Base-by-base conservation (phyloP, 2,888 invertebrate species). In the Stenichneumon culpator region DNA sequence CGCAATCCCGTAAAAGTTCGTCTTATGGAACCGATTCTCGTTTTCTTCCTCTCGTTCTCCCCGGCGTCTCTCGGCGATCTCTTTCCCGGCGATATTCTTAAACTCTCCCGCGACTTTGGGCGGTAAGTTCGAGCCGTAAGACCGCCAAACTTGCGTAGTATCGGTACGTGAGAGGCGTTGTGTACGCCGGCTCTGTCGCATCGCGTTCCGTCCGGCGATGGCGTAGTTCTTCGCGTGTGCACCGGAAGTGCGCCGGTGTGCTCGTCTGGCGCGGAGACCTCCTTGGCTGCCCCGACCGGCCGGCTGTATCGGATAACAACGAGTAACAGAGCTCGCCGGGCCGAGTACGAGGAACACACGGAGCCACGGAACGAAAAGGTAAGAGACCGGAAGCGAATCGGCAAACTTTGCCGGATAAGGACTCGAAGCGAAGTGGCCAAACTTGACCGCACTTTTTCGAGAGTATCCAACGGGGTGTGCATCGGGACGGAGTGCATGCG, bases 161-260 rank as follows among this genome's bases (percentile, higher is more conserved):
- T 52, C 39, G 7, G 72, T 22, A 68, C 39, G 54, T 44, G 68
- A 22, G 54, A 16, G 25, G 44, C 44, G 44, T n/a, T 47, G 16
- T 36, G 39, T 39, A 22, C 22, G 36, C 9, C 39, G 39, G 11
- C 57, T 25, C 39, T 19, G 25, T 39, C 32, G 54, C 52, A n/a
- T 70, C 36, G 19, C 36, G 68, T 67, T 19, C 28, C 52, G 77
- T 36, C n/a, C 39, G 67, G 39, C 39, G 75, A 67, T 60, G 44
- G 36, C 57, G 79, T 70, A 69, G 28, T 36, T 32, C 22, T 54
- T 69, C 87, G 86, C 79, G 50, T 28, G 70, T 28, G 32, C 52
- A 32, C 50, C 28, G 67, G 39, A 67, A 67, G 39, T 39, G 39
- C 65, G 5, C 52, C 67, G 75, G 52, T 52, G 47, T 25, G 47